Base-by-base conservation (phyloP, 2,797 vertebrate species). In the Menidia menidia region DNA sequence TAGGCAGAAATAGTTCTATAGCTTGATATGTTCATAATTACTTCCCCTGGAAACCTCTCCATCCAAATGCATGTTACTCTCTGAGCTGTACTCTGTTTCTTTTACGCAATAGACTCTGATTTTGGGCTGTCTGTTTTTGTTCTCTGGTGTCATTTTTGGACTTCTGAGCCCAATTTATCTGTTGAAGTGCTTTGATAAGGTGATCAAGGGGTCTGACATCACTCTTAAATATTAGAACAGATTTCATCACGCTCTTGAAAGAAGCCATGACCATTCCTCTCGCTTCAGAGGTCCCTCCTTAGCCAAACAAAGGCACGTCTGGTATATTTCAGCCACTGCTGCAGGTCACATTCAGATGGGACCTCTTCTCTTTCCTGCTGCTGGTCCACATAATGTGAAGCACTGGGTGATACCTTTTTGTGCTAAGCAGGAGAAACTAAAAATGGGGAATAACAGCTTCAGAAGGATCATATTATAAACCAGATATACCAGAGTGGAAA, bases 351-450 rank as follows among this genome's bases (percentile, higher is more conserved):
- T 77, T 61, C 82, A 87, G 87, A 89, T 64, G 25, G 86, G 85
- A 87, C 83, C 88, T 81, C 68, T 42, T 83, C 73, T 79, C 64
- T 83, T 91, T 93, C 88, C 91, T 86, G 82, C 80, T 78, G 81
- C 84, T 56, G 70, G 60, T 73, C 80, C 80, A 50, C 69, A 54
- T 70, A 87, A 85, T 84, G 84, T 85, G 81, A 85, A 88, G 84
- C 83, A 84, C 88, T 86, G 88, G 80, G 69, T 81, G 90, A 94
- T 89, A 87, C 82, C 57, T 64, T 74, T 80, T 78, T 85, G 68
- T 83, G 84, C 65, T 78, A 51, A 77, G 61, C 75, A 80, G 57
- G 67, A 81, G 73, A 86, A 45, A 42, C 25, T 25, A 72, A 67
- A 77, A 84, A 77, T 16, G 62, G 6, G 10, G 3, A 52, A 58